Conservation (phyloP, 2,888 invertebrate genomes). For the Machimus atricapillus region DNA sequence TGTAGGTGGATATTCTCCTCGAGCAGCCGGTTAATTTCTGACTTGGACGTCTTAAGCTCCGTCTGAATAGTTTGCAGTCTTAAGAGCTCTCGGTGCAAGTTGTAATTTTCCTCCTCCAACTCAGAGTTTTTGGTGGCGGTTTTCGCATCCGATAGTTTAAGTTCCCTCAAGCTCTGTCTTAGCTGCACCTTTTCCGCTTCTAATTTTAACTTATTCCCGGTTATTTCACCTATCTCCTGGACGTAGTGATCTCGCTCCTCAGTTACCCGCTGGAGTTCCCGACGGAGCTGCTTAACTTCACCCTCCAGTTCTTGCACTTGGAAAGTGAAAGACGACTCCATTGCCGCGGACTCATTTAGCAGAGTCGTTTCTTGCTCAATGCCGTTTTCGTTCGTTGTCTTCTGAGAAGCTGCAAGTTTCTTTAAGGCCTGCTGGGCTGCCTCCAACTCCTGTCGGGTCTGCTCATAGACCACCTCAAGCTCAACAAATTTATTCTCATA, state of each 20-base stretch:
- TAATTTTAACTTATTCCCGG: background rate
- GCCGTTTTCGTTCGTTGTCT: background rate
- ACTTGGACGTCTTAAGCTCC: background rate
- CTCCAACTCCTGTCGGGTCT: conserved; percentile 89
- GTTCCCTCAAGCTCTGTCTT: background rate
- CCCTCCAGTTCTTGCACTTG: background rate
- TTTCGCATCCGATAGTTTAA: background rate
- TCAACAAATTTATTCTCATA: conserved; percentile 88
- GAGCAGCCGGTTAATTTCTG: background rate
- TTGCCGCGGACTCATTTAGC: background rate
- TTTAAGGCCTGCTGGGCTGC: conserved; percentile 85
- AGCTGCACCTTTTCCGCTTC: background rate
- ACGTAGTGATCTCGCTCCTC: background rate
- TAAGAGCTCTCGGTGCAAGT: background rate
- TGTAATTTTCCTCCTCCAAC: background rate
- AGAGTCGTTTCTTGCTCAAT: background rate
- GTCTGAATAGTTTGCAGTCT: background rate
- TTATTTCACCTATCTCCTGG: background rate
- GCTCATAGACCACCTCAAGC: conserved; percentile 88
- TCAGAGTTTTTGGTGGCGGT: background rate
- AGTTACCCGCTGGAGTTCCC: background rate
- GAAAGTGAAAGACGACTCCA: background rate
- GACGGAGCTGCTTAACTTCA: background rate
- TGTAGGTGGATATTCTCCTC: background rate
- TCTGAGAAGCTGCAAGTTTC: background rate